Conservation (phyloP, 2,797 vertebrate species). For the Spatula versicolor region DNA sequence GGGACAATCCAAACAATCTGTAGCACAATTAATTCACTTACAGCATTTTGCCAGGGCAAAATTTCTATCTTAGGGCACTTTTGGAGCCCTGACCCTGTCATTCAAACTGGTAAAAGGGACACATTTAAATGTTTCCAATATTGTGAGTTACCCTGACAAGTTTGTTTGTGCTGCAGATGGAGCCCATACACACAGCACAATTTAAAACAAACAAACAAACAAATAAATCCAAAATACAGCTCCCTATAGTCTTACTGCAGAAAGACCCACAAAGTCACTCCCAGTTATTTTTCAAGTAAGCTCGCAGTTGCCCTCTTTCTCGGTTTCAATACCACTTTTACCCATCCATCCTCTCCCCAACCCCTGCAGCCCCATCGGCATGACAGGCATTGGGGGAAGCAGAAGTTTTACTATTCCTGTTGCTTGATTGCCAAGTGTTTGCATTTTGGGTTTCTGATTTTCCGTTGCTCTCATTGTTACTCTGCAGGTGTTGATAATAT, state of each 20-base stretch:
- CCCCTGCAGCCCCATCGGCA: fast-evolving
- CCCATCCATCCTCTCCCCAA: too few species aligned
- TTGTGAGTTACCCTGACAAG: neutral
- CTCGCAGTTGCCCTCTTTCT: too few species aligned
- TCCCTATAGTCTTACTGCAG: neutral
- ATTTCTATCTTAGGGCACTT: neutral
- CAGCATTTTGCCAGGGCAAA: neutral
- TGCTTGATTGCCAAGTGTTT: fast-evolving
- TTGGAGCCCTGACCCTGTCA: neutral
- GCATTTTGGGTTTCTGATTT: neutral
- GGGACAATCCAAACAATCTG: neutral
- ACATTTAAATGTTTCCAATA: too few species aligned
- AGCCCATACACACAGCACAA: neutral
- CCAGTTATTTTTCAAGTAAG: neutral
- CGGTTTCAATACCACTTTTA: fast-evolving
- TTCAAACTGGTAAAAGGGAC: neutral
- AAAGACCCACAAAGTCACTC: neutral
- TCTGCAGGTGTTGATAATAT: fast-evolving
- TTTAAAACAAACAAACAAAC: neutral
- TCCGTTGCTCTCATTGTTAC: neutral
- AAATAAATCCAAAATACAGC: neutral
- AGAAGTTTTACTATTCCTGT: too few species aligned
- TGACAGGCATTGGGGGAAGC: fast-evolving
- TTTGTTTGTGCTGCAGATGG: neutral
- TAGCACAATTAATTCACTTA: neutral